A percentile compares a stretch with the other conserved stretches of the same genome.
Evolutionary conservation across 1,140 invertebrate genomes (phyloP).

Genomic region (Planococcus citri): DNA sequence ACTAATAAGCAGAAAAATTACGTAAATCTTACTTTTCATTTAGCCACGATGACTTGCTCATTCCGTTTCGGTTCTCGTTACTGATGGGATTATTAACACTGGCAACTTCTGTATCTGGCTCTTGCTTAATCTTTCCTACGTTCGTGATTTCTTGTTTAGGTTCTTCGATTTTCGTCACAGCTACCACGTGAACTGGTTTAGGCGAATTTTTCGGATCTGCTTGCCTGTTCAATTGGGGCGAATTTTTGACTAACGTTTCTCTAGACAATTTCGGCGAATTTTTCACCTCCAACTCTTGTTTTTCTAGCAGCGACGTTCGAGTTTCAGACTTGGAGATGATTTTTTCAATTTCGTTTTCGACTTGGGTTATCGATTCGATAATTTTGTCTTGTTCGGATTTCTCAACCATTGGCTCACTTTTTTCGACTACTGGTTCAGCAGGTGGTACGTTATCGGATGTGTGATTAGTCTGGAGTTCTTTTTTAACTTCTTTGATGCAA

Average conservation of each 20-base stretch:
- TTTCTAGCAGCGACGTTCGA: neutral
- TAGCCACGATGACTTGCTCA: conserved; percentile 14
- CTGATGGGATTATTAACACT: neutral
- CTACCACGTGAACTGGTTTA: neutral
- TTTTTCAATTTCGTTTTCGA: neutral
- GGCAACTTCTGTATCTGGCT: neutral
- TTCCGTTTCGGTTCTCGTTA: neutral
- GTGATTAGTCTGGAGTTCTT: neutral
- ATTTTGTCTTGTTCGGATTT: neutral
- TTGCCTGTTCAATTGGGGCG: neutral
- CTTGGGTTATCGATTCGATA: neutral
- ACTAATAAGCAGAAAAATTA: neutral
- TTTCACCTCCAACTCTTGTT: neutral
- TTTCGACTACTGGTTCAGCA: neutral
- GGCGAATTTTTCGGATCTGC: neutral
- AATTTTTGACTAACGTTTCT: neutral
- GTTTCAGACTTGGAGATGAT: neutral
- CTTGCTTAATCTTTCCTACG: neutral
- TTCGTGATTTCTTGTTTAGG: conserved; percentile 7
- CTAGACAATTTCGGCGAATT: neutral
- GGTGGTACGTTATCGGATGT: neutral
- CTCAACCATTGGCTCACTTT: neutral
- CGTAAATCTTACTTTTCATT: conserved; percentile 10
- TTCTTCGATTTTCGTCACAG: neutral
- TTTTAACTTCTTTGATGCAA: neutral